Evolutionary conservation across 1,140 invertebrate species (phyloP), one percentile per base, ranked within the genome.

Genomic region (Lucilia cuprina): DNA sequence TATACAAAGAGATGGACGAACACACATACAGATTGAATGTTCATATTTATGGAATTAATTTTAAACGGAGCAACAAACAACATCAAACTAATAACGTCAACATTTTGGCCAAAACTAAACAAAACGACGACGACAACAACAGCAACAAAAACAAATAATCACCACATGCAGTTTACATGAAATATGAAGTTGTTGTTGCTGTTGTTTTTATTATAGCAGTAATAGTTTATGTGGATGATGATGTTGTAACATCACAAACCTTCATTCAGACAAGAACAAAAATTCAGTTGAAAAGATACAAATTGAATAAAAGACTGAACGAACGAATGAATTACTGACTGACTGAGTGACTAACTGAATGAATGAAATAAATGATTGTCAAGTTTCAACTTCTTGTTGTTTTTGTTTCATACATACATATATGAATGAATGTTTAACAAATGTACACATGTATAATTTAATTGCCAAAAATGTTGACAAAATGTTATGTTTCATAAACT

Each of bases 381-480:
- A 55, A 55, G 50, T 55, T 10, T 70, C 5, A 21, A n/a, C 65
- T 70, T 21, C 65, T 10, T 70, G 19, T 12, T 70, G 65, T 70
- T 70, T n/a, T 21, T 70, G n/a, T 17, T 21, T 5, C 60, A 65
- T 65, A n/a, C 60, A n/a, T 19, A 65, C n/a, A 25, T 12, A 10
- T 9, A 21, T 70, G 5, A 12, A 25, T 70, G 19, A 19, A n/a
- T 21, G 65, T 70, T 21, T 21, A 70, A 70, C 65, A 70, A 21
- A 19, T 21, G 65, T 21, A 70, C 65, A 70, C 65, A 70, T 70
- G 65, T 70, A 21, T 70, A 70, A 70, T 70, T 70, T 70, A 70
- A 70, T 70, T 70, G 65, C 65, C 65, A 70, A 70, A 70, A 70
- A 70, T 70, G 65, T 70, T 70, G 65, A 70, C 65, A 70, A 21